Evolutionary conservation across 2,888 invertebrate species (phyloP).

Genomic region (Ormyrus nitidulus): DNA sequence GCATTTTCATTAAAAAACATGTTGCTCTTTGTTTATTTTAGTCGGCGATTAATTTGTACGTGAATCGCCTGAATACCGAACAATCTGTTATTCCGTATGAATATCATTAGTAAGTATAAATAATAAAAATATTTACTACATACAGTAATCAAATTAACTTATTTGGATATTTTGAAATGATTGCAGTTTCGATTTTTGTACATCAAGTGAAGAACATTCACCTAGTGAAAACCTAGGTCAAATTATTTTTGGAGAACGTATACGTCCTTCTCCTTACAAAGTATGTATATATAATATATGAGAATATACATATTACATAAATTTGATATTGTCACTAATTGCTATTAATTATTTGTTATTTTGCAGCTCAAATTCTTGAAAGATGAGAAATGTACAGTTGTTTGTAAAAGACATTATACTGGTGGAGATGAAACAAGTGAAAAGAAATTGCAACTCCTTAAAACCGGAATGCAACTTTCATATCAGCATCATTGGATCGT

Average conservation of each 20-base stretch:
- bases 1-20: too few relatives aligned
- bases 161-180: not conserved
- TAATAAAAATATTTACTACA: not conserved
- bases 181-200: constrained; percentile 94
- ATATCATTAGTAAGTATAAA: constrained; percentile 87
- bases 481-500: constrained; percentile 99
- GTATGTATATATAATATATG: constrained; percentile 74
- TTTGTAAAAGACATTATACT: constrained; percentile 85
- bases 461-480: constrained; percentile 94
- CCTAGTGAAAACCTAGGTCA: constrained; percentile 99
- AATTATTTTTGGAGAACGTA: constrained; percentile 99
- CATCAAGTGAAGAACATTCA: constrained; percentile 82
- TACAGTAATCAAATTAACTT: not conserved
- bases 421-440: constrained; percentile 81
- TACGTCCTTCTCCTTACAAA: constrained; percentile 94
- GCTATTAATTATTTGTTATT: not conserved
- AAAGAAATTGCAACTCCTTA: constrained; percentile 87
- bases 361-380: constrained; percentile 85
- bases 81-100: constrained; percentile 99
- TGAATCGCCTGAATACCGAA: constrained; percentile 98
- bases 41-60: constrained; percentile 92
- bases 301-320: too few relatives aligned
- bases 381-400: constrained; percentile 79
- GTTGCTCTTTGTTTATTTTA: constrained; percentile 77
- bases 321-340: not conserved